Evolutionary conservation across 1,140 invertebrate species (phyloP).

Genomic region (Chionoecetes opilio): DNA sequence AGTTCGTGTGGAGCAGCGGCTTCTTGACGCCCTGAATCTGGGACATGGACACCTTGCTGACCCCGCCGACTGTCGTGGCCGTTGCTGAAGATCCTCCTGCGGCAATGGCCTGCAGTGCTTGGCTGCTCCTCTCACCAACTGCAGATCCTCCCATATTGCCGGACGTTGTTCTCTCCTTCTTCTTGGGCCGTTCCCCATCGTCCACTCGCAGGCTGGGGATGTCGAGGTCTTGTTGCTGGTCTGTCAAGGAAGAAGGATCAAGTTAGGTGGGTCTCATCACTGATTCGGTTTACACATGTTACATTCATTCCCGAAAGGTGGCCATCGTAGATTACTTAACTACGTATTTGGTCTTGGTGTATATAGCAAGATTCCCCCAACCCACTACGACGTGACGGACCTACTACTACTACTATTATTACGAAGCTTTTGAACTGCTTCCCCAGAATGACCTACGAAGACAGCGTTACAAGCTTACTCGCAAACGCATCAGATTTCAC

Average conservation of each 20-base stretch:
- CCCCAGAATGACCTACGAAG: too few species aligned
- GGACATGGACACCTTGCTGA: slow-evolving; percentile 88
- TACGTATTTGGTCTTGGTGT: too few species aligned
- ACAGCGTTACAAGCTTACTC: background rate
- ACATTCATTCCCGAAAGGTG: too few species aligned
- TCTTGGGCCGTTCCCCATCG: slow-evolving; percentile 82
- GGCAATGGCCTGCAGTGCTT: background rate
- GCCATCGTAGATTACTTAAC: too few species aligned
- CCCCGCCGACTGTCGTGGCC: slow-evolving; percentile 76
- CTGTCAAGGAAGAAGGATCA: slow-evolving; percentile 85
- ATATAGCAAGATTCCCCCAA: too few species aligned
- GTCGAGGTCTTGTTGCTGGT: slow-evolving; percentile 98
- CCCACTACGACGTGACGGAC: too few species aligned
- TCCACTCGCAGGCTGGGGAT: slow-evolving; percentile 87
- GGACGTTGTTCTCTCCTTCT: slow-evolving; percentile 86
- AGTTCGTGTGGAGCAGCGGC: slow-evolving; percentile 94
- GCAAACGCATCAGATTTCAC: background rate
- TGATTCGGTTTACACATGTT: too few species aligned
- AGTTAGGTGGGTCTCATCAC: too few species aligned
- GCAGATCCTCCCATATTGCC: slow-evolving; percentile 44
- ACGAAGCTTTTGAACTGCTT: too few species aligned
- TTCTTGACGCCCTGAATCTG: slow-evolving; percentile 96
- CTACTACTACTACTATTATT: too few species aligned
- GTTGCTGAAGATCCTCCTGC: slow-evolving; percentile 46
- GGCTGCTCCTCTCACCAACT: background rate